Conservation (phyloP, 1,140 invertebrate genomes). For the Dendroctonus ponderosae region DNA sequence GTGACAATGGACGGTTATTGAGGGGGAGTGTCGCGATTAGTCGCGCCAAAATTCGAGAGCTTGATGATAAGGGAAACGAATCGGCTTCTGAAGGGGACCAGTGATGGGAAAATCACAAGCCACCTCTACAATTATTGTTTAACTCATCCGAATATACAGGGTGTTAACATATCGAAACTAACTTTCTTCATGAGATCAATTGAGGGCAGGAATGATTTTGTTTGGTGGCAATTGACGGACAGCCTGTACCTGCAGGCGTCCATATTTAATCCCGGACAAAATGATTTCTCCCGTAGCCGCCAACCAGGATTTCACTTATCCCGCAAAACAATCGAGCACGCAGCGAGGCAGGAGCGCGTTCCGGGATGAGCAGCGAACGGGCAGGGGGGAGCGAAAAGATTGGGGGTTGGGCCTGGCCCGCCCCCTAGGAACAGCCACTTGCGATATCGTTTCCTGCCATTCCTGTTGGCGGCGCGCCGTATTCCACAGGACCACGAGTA, state of each 20-base stretch:
- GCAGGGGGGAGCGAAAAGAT: slow-evolving; percentile 32
- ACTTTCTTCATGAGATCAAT: too few species aligned
- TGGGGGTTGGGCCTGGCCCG: slow-evolving; percentile 45
- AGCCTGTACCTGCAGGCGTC: too few species aligned
- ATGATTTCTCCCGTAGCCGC: slow-evolving; percentile 1
- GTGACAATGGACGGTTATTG: slow-evolving; percentile 38
- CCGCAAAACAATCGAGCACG: slow-evolving; percentile 20
- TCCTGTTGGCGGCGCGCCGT: slow-evolving; percentile 49
- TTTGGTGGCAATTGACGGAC: too few species aligned
- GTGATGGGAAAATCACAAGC: too few species aligned
- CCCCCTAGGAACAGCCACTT: slow-evolving; percentile 51
- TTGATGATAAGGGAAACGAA: too few species aligned
- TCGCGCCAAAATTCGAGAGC: slow-evolving; percentile 22
- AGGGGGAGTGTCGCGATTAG: slow-evolving; percentile 39
- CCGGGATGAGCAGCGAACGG: slow-evolving; percentile 40
- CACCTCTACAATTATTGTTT: too few species aligned
- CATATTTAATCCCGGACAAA: too few species aligned
- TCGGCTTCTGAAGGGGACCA: too few species aligned
- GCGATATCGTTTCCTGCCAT: slow-evolving; percentile 53
- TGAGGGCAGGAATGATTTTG: too few species aligned
- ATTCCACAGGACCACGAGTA: slow-evolving; percentile 50
- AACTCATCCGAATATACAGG: too few species aligned
- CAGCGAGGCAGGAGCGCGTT: slow-evolving; percentile 18
- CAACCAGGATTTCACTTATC: slow-evolving; percentile 15
- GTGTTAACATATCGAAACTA: too few species aligned